Evolutionary conservation across 2,113 vertebrate genomes (phyloP), one percentile per base, ranked within the genome.

Genomic region (Paramormyrops kingsleyae): DNA sequence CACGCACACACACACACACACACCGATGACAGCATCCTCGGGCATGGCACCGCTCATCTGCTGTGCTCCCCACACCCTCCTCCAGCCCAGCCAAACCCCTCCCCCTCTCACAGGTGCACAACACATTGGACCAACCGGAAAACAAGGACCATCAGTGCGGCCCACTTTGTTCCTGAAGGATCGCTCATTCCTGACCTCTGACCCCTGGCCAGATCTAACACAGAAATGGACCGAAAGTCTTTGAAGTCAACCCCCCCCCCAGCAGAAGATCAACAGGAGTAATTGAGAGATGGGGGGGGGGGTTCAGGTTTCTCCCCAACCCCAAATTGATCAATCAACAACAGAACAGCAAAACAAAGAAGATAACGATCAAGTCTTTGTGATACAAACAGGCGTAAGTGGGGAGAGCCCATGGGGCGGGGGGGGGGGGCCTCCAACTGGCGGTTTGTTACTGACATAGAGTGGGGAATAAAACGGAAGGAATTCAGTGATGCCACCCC

Each of bases 201-300:
- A 91, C 92, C 90, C n/a, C 49, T 66, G 15, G 10, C 84, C 21
- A 35, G 31, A 87, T 91, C 62, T 19, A 66, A 88, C 88, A 74
- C 87, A 21, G 52, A 89, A 24, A 3, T 24, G 8, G 8, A 12
- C 5, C 85, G 56, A 56, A 90, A 88, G 80, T 50, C 91, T 94
- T 92, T 93, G 87, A 92, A 92, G 90, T 35, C 85, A 62, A 80
- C 3, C 42, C 35, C 42, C 44, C 21, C 39, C 13, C 2, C 46
- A 39, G 88, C 15, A 62, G 80, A 87, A 89, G 56, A 42, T 90
- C 88, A 53, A n/a, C 2, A 49, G 83, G 56, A 88, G 19, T 44
- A 87, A n/a, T 15, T 87, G 31, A 27, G 21, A 27, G 44, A 85
- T 2, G 42, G 8, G 6, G 39, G 39, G 42, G 17, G 31, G 2